Conservation (phyloP, 2,113 vertebrate species). For the Dipodomys stephensi region DNA sequence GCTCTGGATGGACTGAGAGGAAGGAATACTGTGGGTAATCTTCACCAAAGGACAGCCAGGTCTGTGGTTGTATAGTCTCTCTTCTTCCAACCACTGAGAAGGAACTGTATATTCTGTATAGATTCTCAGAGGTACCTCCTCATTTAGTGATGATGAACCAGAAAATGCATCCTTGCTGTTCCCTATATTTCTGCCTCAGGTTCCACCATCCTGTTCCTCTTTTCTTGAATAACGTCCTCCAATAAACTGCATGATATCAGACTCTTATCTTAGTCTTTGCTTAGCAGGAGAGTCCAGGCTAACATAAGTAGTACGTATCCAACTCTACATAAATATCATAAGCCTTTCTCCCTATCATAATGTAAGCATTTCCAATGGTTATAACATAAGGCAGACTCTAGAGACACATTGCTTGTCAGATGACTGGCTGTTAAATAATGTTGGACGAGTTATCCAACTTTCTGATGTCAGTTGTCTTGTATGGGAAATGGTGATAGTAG, state of each 20-base stretch:
- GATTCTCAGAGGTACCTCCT: background rate
- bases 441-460: background rate
- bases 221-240: constrained; percentile 3
- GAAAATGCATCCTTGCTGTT: background rate
- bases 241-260: constrained; percentile 8
- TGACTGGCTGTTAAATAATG: background rate
- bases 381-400: constrained; percentile 29
- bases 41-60: background rate
- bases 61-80: fast-evolving
- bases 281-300: constrained; percentile 6
- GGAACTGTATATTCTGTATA: background rate
- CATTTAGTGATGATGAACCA: background rate
- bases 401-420: background rate
- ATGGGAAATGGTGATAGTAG: background rate
- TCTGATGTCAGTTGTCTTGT: constrained; percentile 47
- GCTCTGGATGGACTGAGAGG: background rate
- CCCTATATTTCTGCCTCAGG: background rate
- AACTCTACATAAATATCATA: background rate
- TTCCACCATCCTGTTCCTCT: background rate
- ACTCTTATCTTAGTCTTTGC: background rate
- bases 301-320: constrained; percentile 8
- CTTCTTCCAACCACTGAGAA: background rate
- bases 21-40: background rate
- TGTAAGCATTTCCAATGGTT: constrained; percentile 46
- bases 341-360: constrained; percentile 32